Conservation (phyloP, 2,113 vertebrate species). For the Syrmaticus mikado region DNA sequence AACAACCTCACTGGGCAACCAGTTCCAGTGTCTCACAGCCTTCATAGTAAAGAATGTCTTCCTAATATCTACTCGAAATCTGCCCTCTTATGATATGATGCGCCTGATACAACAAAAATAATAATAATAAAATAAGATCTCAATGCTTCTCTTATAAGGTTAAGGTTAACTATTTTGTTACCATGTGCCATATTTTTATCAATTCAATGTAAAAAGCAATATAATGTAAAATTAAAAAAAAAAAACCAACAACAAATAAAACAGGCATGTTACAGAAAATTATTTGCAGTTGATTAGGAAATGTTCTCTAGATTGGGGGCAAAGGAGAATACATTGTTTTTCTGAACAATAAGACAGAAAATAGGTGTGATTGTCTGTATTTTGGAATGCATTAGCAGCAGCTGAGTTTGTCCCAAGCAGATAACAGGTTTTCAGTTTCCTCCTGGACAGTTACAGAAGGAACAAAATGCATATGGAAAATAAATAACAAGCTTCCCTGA, state of each 20-base stretch:
- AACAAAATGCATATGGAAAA: too few relatives aligned
- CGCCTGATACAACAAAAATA: not conserved
- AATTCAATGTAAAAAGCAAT: not conserved
- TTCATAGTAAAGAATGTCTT: too few relatives aligned
- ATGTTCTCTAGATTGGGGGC: not conserved
- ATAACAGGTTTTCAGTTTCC: not conserved
- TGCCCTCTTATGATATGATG: not conserved
- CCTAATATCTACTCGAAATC: too few relatives aligned
- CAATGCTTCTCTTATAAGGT: not conserved
- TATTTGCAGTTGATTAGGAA: not conserved
- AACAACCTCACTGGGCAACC: too few relatives aligned
- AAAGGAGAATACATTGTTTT: not conserved
- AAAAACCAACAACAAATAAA: not conserved
- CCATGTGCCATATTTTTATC: not conserved
- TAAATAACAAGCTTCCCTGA: not conserved
- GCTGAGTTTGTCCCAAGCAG: not conserved
- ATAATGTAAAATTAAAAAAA: not conserved
- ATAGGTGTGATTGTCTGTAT: not conserved
- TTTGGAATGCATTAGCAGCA: not conserved
- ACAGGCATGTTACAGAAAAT: not conserved
- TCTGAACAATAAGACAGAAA: not conserved
- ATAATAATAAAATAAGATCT: not conserved
- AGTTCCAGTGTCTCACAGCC: too few relatives aligned
- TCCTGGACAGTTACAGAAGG: not conserved
- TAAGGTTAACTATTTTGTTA: not conserved